A percentile compares a stretch with the other conserved stretches of the same genome.
Conservation (phyloP, 2,888 invertebrate species). For the Meiosimyza platycephala region DNA sequence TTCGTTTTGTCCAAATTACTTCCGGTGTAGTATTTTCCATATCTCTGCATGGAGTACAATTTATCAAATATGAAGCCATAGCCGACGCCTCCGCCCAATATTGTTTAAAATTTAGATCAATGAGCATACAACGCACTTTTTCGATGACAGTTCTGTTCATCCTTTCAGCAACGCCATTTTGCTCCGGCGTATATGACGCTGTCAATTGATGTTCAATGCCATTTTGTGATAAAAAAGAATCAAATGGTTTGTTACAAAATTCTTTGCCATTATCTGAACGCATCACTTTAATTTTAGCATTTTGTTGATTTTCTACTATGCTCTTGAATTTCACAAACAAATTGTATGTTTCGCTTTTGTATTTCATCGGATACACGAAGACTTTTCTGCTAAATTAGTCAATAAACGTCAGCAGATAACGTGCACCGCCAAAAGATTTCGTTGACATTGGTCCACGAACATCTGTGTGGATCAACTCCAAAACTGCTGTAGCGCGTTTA, state of each 20-base stretch:
- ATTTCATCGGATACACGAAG: conserved; percentile 28
- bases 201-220: conserved; percentile 39
- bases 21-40: conserved; percentile 52
- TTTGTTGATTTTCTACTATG: conserved; percentile 27
- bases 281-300: neutral
- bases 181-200: conserved; percentile 36
- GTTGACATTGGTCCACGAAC: conserved; percentile 33
- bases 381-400: conserved; percentile 37
- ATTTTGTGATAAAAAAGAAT: conserved; percentile 15
- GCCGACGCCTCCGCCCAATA: conserved; percentile 47
- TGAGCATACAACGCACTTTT: conserved; percentile 31
- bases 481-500: conserved; percentile 25
- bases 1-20: conserved; percentile 58
- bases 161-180: conserved; percentile 37
- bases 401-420: conserved; percentile 34
- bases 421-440: conserved; percentile 31
- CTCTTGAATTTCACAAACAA: conserved; percentile 16
- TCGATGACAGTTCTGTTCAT: conserved; percentile 38
- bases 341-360: neutral
- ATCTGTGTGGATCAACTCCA: conserved; percentile 37
- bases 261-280: conserved; percentile 31
- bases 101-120: conserved; percentile 35
- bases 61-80: conserved; percentile 43
- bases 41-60: conserved; percentile 33
- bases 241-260: conserved; percentile 31